Conservation (phyloP, 2,797 vertebrate species). For the Pseudocheirus occidentalis region DNA sequence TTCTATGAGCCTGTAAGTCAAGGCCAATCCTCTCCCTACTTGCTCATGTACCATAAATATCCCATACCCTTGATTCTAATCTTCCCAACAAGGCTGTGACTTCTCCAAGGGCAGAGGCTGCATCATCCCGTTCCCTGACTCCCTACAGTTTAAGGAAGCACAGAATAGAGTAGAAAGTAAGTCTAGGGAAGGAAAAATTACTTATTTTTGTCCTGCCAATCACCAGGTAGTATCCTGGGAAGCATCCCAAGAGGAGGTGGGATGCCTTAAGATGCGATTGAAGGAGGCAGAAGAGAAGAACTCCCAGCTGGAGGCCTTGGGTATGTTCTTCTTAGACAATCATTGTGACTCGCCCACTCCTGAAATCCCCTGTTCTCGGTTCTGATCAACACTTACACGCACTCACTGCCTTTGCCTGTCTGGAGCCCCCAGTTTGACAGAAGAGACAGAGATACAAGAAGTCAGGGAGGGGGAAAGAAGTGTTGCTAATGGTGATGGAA, state of each 20-base stretch:
- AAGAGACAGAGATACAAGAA: not conserved
- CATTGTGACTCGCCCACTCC: not conserved
- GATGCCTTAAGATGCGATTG: conserved; percentile 73
- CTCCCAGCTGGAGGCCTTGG: conserved; percentile 81
- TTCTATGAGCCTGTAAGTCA: not conserved
- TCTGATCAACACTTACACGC: too few relatives aligned
- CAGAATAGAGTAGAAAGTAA: not conserved
- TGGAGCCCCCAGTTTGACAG: not conserved
- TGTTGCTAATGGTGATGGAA: not conserved
- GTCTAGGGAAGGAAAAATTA: not conserved
- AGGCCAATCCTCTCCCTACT: not conserved
- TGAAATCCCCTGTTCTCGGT: too few relatives aligned
- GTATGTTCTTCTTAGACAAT: conserved; percentile 68
- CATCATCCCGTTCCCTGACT: not conserved
- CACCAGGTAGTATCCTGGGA: not conserved
- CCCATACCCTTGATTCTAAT: not conserved
- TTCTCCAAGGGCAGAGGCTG: not conserved
- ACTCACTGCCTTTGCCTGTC: not conserved
- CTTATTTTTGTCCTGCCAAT: not conserved
- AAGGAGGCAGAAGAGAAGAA: conserved; percentile 68
- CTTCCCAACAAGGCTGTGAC: not conserved
- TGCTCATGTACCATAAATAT: not conserved
- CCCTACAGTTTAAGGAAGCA: not conserved
- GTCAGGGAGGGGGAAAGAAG: not conserved
- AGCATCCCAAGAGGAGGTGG: conserved; percentile 73